These are phyloP conservation scores for Stenodema calcarata DNA, from an alignment of 2,888 invertebrate genomes.

Conservation along the genomic window DNA sequence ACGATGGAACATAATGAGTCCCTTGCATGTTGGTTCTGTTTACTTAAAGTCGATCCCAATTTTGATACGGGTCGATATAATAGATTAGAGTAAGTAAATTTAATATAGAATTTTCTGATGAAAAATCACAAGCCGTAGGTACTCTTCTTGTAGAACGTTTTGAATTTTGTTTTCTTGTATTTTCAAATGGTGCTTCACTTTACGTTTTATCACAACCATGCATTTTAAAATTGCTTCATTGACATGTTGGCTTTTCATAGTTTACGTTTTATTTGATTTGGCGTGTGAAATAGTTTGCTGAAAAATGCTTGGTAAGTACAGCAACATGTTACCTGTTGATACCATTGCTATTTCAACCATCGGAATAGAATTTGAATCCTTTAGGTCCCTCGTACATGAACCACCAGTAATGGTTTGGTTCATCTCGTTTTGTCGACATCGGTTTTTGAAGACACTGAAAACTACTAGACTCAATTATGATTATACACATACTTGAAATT, in stretches of 20 bases:
- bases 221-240: not conserved
- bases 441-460: no score
- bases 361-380: no score
- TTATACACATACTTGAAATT: no score
- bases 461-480: no score
- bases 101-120: not conserved
- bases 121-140: not conserved
- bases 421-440: no score
- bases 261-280: not conserved
- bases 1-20: not conserved
- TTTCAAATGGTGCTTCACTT: no score
- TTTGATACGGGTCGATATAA: not conserved
- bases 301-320: not conserved
- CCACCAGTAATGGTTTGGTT: no score
- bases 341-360: no score
- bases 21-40: not conserved
- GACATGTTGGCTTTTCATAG: not conserved
- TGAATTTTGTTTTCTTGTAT: no score
- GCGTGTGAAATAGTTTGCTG: not conserved
- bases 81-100: not conserved
- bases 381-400: no score
- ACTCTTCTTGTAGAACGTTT: not conserved
- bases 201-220: not conserved
- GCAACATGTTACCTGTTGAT: not conserved
- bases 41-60: not conserved